phyloP scores from a whole-genome alignment of 1,140 invertebrate genomes.

The Tachypleus tridentatus region DNA sequence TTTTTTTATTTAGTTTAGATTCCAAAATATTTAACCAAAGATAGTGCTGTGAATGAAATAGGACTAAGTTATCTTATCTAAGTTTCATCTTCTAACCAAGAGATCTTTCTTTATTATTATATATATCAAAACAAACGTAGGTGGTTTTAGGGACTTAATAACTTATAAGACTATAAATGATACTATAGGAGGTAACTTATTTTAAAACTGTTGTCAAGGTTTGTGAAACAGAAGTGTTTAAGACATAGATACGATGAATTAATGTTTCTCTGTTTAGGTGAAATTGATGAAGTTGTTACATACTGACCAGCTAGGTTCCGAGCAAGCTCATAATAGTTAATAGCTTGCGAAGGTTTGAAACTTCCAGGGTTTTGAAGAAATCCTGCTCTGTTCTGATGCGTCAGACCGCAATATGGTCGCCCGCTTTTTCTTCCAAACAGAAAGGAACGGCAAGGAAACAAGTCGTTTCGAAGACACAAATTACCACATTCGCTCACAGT shows the following conservation, averaged over 20 bases:
- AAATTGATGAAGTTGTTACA: background rate
- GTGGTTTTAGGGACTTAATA: too few relatives aligned
- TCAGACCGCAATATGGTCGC: slow-evolving; percentile 18
- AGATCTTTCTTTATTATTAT: too few relatives aligned
- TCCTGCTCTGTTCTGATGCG: slow-evolving; percentile 19
- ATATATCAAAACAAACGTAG: too few relatives aligned
- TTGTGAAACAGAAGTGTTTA: background rate
- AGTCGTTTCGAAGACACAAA: slow-evolving; percentile 14
- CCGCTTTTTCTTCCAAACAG: slow-evolving; percentile 13
- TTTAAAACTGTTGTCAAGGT: too few relatives aligned
- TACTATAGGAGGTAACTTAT: too few relatives aligned
- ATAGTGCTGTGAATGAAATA: too few relatives aligned
- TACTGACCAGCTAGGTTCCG: slow-evolving; percentile 13
- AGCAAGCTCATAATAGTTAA: slow-evolving; percentile 22
- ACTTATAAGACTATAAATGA: too few relatives aligned
- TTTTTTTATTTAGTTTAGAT: too few relatives aligned
- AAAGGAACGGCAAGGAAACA: slow-evolving; percentile 21
- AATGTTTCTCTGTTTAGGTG: background rate
- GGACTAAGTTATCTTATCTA: too few relatives aligned
- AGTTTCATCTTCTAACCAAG: too few relatives aligned
- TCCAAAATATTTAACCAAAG: too few relatives aligned
- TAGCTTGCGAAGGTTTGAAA: slow-evolving; percentile 10
- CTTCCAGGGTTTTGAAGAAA: slow-evolving; percentile 16
- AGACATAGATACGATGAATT: background rate
- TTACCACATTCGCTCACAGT: slow-evolving; percentile 17